Base-by-base conservation (phyloP, 35 echinoderm and acorn worm species). In the Lytechinus pictus region DNA sequence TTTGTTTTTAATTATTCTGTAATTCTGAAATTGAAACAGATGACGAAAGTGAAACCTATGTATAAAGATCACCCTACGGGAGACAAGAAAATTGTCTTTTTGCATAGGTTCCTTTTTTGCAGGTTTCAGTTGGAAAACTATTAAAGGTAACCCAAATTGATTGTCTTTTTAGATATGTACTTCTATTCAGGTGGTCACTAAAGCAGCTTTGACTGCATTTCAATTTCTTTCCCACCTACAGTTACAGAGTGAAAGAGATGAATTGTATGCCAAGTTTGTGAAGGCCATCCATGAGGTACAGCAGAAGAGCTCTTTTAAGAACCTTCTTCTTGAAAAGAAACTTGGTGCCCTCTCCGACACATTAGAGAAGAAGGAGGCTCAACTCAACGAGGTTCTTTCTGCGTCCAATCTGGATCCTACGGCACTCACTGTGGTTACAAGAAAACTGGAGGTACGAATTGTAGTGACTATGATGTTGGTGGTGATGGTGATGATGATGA, bases 331-430 rank as follows among this genome's bases (percentile, higher is more conserved):
- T 56, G 98, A 99, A 95, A 99, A 99, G 98, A 99, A 99, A 86
- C 96, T 99, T 6, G 96, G 95, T 9, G 98, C 97, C 58, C 94
- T 99, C 24, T 96, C 97, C 16, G 98, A 99, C 66, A 99, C 98
- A 8, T 87, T 99, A 95, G 98, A 99, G 95, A 99, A 99, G 96
- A 99, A 99, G 95, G 98, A 99, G 94, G 98, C 98, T 60, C 98
- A 99, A 61, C 93, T 99, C 28, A 99, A 99, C 71, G 98, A 99
- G 92, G 98, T 99, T 16, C 95, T 99, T 9, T 99, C 98, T 14
- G 98, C 98, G 4, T 99, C 98, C 44, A 99, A 99, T 94, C 95
- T 99, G 19, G 98, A 99, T 91, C 98, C 98, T 14, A 99, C 98
- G 13, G 98, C 98, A 61, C 95, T 99, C 16, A 99, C 98, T 27